Percentiles rank a stretch among this genome's conserved stretches.
Evolutionary conservation across 35 echinoderm and acorn worm genomes (phyloP).

Genomic region (Lytechinus pictus): DNA sequence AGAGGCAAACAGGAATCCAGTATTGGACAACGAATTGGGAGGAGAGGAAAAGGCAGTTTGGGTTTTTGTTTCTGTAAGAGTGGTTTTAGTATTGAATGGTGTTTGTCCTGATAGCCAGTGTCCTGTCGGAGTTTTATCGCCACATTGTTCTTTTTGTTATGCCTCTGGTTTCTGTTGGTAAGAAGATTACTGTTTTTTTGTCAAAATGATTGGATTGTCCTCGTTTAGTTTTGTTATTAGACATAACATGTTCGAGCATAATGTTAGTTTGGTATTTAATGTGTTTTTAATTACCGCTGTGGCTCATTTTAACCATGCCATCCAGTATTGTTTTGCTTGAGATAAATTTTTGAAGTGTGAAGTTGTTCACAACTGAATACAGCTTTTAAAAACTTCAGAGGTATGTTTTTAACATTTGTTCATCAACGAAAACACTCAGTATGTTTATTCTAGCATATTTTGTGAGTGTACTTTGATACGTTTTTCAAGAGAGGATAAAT

Average conservation of each 20-base stretch:
- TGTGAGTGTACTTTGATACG: too few relatives aligned
- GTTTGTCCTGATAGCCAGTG: background rate
- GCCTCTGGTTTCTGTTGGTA: background rate
- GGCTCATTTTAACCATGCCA: background rate
- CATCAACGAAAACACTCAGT: background rate
- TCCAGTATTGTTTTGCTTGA: background rate
- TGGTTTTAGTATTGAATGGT: background rate
- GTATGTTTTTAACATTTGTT: background rate
- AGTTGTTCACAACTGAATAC: background rate
- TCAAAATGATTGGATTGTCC: background rate
- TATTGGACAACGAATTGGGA: background rate
- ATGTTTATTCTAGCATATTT: background rate
- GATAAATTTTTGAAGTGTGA: too few relatives aligned
- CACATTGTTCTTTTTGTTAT: background rate
- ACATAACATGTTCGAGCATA: background rate
- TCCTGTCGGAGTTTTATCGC: background rate
- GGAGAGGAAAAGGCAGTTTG: background rate
- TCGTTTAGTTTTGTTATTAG: conserved; percentile 13
- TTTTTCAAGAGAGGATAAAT: too few relatives aligned
- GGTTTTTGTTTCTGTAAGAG: background rate
- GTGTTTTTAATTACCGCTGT: background rate
- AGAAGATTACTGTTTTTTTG: background rate
- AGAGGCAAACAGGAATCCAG: background rate
- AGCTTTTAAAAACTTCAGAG: background rate
- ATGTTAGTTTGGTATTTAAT: background rate